Percentiles rank a stretch among this genome's conserved stretches.
Conservation (phyloP, 2,888 invertebrate species). For the Melitaea athalia region DNA sequence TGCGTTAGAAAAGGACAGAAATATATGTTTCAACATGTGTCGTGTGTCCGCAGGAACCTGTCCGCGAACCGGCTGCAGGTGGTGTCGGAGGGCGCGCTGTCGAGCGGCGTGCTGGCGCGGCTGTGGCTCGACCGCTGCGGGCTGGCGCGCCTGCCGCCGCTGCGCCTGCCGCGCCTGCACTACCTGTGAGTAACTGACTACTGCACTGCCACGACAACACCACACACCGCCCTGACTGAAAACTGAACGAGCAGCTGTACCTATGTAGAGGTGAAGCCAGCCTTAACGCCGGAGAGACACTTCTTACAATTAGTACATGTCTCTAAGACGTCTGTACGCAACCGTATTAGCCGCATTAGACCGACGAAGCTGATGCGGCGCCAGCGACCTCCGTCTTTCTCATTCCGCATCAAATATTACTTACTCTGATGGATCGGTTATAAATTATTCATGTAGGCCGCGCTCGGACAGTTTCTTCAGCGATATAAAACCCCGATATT, state of each 20-base stretch:
- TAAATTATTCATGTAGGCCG: conserved; percentile 43
- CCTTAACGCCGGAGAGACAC: too few species aligned
- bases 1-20: too few species aligned
- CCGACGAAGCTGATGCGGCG: neutral
- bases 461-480: conserved; percentile 35
- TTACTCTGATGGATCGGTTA: conserved; percentile 42
- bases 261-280: too few species aligned
- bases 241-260: too few species aligned
- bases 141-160: conserved; percentile 80
- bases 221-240: too few species aligned
- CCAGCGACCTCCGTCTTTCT: conserved; percentile 9
- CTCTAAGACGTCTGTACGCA: too few species aligned
- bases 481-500: conserved; percentile 35
- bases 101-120: conserved; percentile 82
- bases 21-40: too few species aligned
- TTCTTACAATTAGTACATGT: too few species aligned
- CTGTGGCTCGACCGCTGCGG: conserved; percentile 85
- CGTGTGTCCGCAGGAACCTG: conserved; percentile 83
- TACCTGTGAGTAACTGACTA: conserved; percentile 81
- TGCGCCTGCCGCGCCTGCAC: conserved; percentile 78
- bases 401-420: conserved; percentile 26
- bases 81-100: conserved; percentile 86
- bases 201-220: too few species aligned
- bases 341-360: neutral
- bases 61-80: conserved; percentile 88